A percentile compares a stretch with the other conserved stretches of the same genome.
phyloP scores from a whole-genome alignment of 2,113 vertebrate genomes.

The Pristiophorus japonicus region DNA sequence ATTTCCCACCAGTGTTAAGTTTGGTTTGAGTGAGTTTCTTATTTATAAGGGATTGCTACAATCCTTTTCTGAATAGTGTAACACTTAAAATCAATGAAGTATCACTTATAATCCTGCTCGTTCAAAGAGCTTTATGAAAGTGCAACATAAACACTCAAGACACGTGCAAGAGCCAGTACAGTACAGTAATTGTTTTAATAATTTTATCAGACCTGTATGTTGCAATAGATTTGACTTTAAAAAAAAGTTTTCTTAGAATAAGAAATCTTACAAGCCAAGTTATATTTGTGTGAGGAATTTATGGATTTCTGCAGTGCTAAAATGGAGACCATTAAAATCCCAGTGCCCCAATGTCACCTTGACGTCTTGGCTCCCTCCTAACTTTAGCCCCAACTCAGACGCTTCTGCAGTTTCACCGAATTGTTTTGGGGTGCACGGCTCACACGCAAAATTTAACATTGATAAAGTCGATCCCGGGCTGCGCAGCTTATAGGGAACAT shows the following conservation, averaged over 20 bases:
- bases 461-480: too few species aligned
- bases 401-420: background rate
- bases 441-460: too few species aligned
- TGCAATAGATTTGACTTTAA: background rate
- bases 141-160: too few species aligned
- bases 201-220: background rate
- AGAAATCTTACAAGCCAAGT: background rate
- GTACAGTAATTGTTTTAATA: background rate
- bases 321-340: background rate
- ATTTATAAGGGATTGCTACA: background rate
- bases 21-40: background rate
- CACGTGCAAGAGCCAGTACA: background rate
- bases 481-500: too few species aligned
- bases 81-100: background rate
- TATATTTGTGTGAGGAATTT: background rate
- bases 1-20: background rate
- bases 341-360: background rate
- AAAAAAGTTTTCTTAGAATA: background rate
- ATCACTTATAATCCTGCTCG: background rate
- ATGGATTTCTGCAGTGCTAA: background rate
- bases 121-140: background rate
- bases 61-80: background rate
- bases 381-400: background rate
- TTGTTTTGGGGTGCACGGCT: too few species aligned
- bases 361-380: background rate